Base-by-base conservation (phyloP, 2,888 invertebrate genomes). In the Eilema caniola region DNA sequence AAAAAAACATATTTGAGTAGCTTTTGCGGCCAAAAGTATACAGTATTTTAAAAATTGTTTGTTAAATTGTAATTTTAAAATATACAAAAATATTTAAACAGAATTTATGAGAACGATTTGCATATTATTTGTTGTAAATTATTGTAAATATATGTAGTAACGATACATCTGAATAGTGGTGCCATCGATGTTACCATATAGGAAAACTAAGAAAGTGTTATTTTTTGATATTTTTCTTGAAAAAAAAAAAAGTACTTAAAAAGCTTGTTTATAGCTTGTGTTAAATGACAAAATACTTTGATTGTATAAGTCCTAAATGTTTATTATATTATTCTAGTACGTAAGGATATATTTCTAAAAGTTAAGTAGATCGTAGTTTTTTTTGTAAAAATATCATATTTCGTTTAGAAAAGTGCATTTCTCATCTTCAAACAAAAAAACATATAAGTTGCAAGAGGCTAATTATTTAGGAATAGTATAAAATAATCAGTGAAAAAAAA, bases 161-260 rank as follows among this genome's bases (percentile, higher is more conserved):
- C 14, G 20, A 76, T 62, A 68, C 72, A 78, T 79, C 73, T 78
- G 72, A 74, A 72, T 80, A 90, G 85, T 93, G 93, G 93, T 93
- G 94, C 94, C 94, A 94, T 94, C 82, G 80, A 75, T 85, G 94
- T 94, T 94, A 94, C 94, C 94, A 93, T 93, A 92, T 85, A 86
- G 66, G 86, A 88, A 74, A 81, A 75, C 41, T 76, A 79, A 73
- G 81, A 77, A 75, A 68, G 77, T 74, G 75, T 75, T 72, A 70
- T 88, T 88, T 88, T 90, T 84, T 79, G 85, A 71, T 83, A 78
- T 71, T 86, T 87, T 89, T 85, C 72, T 72, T 53, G 16, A 73
- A 83, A 73, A 83, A 73, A 83, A 73, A 79, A 57, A 70, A 77
- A 79, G 83, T 86, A 85, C 80, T 84, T 83, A 83, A 76, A 75